These are phyloP conservation scores for Desmophyllum pertusum DNA, from an alignment of 92 coral and sea anemone genomes.

Conservation along the genomic window DNA sequence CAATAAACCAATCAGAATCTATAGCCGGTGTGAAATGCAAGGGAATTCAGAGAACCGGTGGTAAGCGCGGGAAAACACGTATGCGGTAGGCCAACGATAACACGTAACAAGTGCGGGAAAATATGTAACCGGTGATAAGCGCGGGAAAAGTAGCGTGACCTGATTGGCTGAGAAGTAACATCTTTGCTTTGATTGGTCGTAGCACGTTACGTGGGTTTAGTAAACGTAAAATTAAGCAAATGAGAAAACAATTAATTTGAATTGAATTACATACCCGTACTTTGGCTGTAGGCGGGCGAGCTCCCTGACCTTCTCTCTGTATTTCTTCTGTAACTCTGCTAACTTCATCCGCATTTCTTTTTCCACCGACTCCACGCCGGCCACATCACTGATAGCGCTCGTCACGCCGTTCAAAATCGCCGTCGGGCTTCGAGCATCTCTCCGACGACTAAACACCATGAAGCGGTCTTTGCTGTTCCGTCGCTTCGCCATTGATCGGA, in stretches of 20 bases:
- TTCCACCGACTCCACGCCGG: slow-evolving; percentile 81
- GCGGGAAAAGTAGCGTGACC: no score
- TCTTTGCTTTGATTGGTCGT: no score
- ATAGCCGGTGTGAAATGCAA: not conserved
- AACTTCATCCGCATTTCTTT: slow-evolving; percentile 88
- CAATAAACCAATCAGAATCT: no score
- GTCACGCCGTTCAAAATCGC: slow-evolving; percentile 86
- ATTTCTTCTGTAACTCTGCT: slow-evolving; percentile 90
- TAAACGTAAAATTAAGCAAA: no score
- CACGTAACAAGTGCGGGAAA: no score
- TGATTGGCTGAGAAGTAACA: no score
- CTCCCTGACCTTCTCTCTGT: slow-evolving; percentile 88
- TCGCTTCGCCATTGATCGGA: slow-evolving; percentile 87
- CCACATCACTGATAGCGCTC: slow-evolving; percentile 78
- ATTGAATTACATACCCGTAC: slow-evolving; percentile 70
- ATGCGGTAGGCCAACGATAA: no score
- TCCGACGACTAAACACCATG: slow-evolving; percentile 72
- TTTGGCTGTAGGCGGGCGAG: slow-evolving; percentile 89
- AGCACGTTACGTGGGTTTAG: no score
- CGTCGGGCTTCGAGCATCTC: slow-evolving; percentile 78
- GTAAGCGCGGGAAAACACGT: no score
- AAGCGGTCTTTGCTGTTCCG: slow-evolving; percentile 88
- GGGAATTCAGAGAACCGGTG: not conserved
- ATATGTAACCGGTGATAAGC: not conserved
- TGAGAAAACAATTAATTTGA: not conserved